A percentile compares a stretch with the other conserved stretches of the same genome.
These are phyloP conservation scores for Nebria salina DNA, from an alignment of 2,888 invertebrate species.

Conservation along the genomic window DNA sequence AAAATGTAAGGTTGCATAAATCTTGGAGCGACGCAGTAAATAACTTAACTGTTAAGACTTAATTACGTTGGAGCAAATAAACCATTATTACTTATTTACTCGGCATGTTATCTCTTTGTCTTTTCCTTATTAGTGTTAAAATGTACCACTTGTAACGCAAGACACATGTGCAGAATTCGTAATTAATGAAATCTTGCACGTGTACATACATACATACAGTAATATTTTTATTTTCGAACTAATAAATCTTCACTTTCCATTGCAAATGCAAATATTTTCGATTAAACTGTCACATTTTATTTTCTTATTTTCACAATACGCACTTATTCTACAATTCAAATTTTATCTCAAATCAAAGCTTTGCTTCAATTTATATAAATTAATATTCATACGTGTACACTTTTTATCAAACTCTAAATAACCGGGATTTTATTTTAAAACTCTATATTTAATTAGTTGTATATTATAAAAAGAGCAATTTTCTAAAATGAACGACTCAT, in stretches of 20 bases:
- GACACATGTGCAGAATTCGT: constrained; percentile 36
- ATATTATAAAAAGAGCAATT: too few species aligned
- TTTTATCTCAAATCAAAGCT: background rate
- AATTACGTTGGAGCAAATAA: constrained; percentile 40
- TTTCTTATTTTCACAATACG: background rate
- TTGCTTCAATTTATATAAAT: too few species aligned
- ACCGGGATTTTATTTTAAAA: too few species aligned
- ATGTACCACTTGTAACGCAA: constrained; percentile 16
- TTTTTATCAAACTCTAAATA: too few species aligned
- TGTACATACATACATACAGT: background rate
- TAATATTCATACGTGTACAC: too few species aligned
- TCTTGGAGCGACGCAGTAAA: constrained; percentile 13
- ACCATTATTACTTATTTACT: constrained; percentile 34
- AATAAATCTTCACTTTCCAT: background rate
- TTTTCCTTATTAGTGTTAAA: constrained; percentile 42
- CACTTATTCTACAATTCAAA: background rate
- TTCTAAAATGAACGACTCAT: background rate
- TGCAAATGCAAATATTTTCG: background rate
- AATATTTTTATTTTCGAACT: background rate
- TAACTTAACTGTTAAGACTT: constrained; percentile 40
- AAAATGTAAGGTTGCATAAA: background rate
- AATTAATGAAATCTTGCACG: constrained; percentile 28
- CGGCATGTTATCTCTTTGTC: constrained; percentile 37
- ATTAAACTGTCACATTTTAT: background rate
- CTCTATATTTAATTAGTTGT: too few species aligned